Evolutionary conservation across 1,140 invertebrate species (phyloP), one percentile per base, ranked within the genome.

Genomic region (Sesamia nonagrioides): DNA sequence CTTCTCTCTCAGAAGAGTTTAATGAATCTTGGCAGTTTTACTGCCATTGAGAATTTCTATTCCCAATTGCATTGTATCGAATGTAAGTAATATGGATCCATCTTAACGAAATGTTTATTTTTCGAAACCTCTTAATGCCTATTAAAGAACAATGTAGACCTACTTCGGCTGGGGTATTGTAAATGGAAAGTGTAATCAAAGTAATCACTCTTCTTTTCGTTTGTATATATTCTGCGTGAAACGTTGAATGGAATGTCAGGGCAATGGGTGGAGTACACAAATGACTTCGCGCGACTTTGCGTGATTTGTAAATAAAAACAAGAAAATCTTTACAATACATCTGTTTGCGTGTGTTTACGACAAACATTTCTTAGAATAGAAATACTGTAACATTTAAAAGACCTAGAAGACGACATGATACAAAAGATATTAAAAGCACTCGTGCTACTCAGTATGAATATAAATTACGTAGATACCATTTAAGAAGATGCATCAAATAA

Each of bases 151-250:
- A 77, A 56, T 77, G 50, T 40, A 50, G 33, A 18, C 63, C 50
- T 69, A 71, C 42, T 80, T 45, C 63, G 73, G 27, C 58, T 35
- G 73, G 56, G 68, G 56, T 79, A 82, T 85, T 88, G 82, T 82
- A 76, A 69, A 82, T 61, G 58, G 73, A 79, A 84, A 80, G 78
- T 80, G 85, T 87, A 85, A 86, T 87, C 82, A 82, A 81, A 83
- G 79, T 86, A 86, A 89, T 87, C 86, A 80, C 77, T 84, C 63
- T 74, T 82, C 82, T 82, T 84, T 84, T 82, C 74, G 85, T 84
- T 84, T 84, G 82, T 84, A 87, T 88, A 83, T 87, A 82, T 87
- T 86, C 81, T 81, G 75, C 77, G 77, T 84, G 72, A 83, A 74
- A 73, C 83, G 71, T 71, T 75, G 74, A 84, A 84, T 84, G 77